These are phyloP conservation scores for Nymphalis io DNA, from an alignment of 1,140 invertebrate species.

Conservation along the genomic window DNA sequence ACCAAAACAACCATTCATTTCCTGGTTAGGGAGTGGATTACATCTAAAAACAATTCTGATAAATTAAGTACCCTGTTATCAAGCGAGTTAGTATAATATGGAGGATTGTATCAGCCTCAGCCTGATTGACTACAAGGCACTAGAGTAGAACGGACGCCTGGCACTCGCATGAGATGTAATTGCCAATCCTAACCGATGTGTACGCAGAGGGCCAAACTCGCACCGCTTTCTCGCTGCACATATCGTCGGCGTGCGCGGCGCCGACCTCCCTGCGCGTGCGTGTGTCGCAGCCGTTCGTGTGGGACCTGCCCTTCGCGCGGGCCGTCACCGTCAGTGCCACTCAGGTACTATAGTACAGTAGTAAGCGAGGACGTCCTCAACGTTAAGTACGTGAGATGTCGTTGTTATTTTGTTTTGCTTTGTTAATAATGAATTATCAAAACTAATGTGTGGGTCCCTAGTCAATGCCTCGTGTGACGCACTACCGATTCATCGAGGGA, in stretches of 20 bases:
- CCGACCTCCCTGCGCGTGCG: slow-evolving; percentile 45
- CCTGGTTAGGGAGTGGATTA: too few species aligned
- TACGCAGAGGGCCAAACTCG: slow-evolving; percentile 16
- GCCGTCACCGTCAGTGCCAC: slow-evolving; percentile 34
- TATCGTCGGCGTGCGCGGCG: slow-evolving; percentile 52
- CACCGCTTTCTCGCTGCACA: slow-evolving; percentile 56
- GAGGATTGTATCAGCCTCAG: not conserved
- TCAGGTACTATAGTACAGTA: slow-evolving; percentile 30
- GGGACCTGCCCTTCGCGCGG: slow-evolving; percentile 42
- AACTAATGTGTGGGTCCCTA: slow-evolving; percentile 13
- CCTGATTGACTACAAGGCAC: too few species aligned
- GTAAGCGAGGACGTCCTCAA: too few species aligned
- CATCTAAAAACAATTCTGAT: too few species aligned
- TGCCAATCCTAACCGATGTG: not conserved
- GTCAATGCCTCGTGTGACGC: slow-evolving; percentile 52
- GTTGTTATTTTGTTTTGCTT: slow-evolving; percentile 5
- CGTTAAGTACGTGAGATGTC: not conserved
- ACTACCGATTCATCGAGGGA: slow-evolving; percentile 53
- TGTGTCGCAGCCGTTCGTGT: slow-evolving; percentile 47
- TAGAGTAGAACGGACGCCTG: too few species aligned
- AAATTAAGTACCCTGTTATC: too few species aligned
- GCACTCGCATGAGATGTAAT: not conserved
- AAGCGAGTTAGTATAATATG: too few species aligned
- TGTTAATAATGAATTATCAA: too few species aligned
- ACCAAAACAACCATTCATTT: too few species aligned